phyloP scores from a whole-genome alignment of 2,113 vertebrate genomes.

The Eublepharis macularius region DNA sequence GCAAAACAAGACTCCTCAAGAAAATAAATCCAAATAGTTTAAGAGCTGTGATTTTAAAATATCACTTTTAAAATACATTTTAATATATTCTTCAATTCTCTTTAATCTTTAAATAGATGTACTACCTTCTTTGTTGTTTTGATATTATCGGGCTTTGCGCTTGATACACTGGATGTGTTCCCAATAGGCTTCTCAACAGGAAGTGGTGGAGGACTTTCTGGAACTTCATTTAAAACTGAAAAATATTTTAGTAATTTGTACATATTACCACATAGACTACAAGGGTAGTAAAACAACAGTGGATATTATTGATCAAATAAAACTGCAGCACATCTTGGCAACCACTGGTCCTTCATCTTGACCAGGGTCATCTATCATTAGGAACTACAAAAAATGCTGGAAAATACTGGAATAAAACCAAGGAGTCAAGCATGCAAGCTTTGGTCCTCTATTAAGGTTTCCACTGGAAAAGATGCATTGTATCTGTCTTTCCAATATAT shows the following conservation, averaged over 20 bases:
- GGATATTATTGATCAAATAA: not conserved
- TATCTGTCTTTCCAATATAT: not conserved
- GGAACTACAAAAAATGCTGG: not conserved
- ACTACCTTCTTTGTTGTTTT: constrained; percentile 67
- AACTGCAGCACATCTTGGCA: not conserved
- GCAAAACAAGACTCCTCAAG: not conserved
- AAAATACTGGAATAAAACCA: not conserved
- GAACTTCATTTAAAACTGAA: constrained; percentile 74
- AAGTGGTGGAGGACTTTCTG: constrained; percentile 80
- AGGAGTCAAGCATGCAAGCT: not conserved
- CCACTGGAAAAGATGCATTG: not conserved
- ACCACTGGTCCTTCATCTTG: not conserved
- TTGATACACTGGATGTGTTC: constrained; percentile 53
- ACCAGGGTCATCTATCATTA: not conserved
- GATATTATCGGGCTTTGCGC: constrained; percentile 60
- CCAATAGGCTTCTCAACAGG: constrained; percentile 86
- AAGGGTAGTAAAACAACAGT: constrained; percentile 7
- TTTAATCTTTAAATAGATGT: constrained; percentile 39
- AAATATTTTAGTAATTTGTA: constrained; percentile 37
- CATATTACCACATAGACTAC: constrained; percentile 16
- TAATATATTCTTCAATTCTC: too few species aligned
- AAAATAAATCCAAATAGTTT: constrained; percentile 15
- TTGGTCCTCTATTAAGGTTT: not conserved
- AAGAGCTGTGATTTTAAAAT: constrained; percentile 7
- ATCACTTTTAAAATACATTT: too few species aligned